These are phyloP conservation scores for Chrysemys picta DNA, from an alignment of 2,113 vertebrate genomes.

Conservation along the genomic window DNA sequence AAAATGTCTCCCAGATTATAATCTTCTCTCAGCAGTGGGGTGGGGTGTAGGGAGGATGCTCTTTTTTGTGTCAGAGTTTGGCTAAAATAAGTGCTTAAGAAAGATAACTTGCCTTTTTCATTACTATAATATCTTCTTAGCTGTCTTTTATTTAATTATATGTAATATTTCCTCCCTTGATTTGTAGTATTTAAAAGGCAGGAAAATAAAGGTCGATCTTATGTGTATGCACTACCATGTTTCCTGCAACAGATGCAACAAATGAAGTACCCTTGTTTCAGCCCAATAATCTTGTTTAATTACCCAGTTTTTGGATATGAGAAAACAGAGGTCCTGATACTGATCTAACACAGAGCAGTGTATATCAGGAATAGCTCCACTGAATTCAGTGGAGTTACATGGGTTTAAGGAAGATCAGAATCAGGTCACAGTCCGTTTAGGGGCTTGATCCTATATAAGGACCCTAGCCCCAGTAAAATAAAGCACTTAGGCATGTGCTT, in stretches of 20 bases:
- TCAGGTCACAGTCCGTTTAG: background rate
- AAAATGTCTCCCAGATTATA: conserved; percentile 15
- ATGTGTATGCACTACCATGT: too few species aligned
- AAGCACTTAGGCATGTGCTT: background rate
- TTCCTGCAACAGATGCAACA: background rate
- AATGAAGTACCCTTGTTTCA: background rate
- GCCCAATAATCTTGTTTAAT: background rate
- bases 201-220: background rate
- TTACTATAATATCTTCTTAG: background rate
- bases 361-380: background rate
- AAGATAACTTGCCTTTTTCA: background rate
- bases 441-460: background rate
- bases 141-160: background rate
- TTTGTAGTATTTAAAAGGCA: background rate
- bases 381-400: background rate
- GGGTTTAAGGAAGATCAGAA: background rate
- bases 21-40: background rate
- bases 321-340: background rate
- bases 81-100: background rate
- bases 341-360: background rate
- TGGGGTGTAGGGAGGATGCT: background rate
- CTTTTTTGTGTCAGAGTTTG: background rate
- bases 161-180: background rate
- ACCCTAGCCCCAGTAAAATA: background rate
- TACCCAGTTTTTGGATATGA: background rate